These are phyloP conservation scores for Glaucomys volans DNA, from an alignment of 2,113 vertebrate species.

Conservation along the genomic window DNA sequence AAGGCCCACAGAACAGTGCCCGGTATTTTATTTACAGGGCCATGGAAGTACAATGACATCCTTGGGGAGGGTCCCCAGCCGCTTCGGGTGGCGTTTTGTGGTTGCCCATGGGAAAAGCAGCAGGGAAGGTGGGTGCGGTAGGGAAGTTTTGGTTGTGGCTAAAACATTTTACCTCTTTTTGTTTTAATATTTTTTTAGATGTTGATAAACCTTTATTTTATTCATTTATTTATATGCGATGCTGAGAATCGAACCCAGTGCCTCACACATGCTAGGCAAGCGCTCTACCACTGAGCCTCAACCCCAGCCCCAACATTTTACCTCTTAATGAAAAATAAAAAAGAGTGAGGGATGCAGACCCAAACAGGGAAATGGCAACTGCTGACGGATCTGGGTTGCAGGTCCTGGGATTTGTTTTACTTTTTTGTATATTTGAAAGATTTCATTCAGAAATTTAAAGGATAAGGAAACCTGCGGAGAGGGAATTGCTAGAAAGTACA, in stretches of 20 bases:
- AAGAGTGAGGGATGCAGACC: not conserved
- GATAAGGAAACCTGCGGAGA: not conserved
- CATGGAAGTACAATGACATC: not conserved
- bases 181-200: no score
- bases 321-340: not conserved
- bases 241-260: no score
- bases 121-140: not conserved
- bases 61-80: not conserved
- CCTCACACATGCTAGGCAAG: no score
- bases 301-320: no score
- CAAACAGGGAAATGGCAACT: constrained; percentile 40
- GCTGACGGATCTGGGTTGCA: not conserved
- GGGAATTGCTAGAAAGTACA: not conserved
- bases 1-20: not conserved
- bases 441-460: constrained; percentile 19
- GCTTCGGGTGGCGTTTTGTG: not conserved
- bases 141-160: not conserved
- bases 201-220: no score
- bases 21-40: not conserved
- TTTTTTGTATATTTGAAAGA: constrained; percentile 37
- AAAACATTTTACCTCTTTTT: not conserved
- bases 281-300: no score
- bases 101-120: not conserved
- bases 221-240: no score
- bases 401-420: not conserved